Conservation (phyloP, 2,113 vertebrate species). For the Oncorhynchus mykiss region DNA sequence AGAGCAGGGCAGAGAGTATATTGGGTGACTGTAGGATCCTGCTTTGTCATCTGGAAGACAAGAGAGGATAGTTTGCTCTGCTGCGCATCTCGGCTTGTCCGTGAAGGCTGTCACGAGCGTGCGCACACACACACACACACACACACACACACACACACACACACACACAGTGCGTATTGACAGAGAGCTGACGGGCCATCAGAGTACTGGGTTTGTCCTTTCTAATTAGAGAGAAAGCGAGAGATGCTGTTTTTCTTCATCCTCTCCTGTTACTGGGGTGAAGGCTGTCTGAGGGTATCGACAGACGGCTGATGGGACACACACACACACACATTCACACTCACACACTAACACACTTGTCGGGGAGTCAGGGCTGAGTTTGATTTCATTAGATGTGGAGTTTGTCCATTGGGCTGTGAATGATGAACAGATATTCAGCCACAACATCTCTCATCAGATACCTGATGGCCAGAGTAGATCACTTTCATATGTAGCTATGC, state of each 20-base stretch:
- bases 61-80: constrained; percentile 56
- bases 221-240: constrained; percentile 66
- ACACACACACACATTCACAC: background rate
- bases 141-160: constrained; percentile 23
- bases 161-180: constrained; percentile 41
- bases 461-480: background rate
- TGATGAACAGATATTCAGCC: background rate
- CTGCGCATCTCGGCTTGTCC: constrained; percentile 52
- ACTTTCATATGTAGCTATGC: too few species aligned
- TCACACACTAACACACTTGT: too few species aligned
- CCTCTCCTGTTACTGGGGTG: constrained; percentile 49
- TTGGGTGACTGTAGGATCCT: constrained; percentile 38
- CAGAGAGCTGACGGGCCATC: constrained; percentile 62
- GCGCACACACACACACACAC: constrained; percentile 5
- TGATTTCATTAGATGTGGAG: constrained; percentile 26
- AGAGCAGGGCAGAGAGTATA: constrained; percentile 36
- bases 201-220: constrained; percentile 66
- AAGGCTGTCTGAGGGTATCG: constrained; percentile 64
- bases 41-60: constrained; percentile 60
- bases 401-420: constrained; percentile 15
- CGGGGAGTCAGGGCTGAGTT: background rate
- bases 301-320: constrained; percentile 51
- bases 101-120: constrained; percentile 24
- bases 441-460: background rate
- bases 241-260: constrained; percentile 39